phyloP scores from a whole-genome alignment of 2,888 invertebrate genomes.

The Alentia gelatinosa region DNA sequence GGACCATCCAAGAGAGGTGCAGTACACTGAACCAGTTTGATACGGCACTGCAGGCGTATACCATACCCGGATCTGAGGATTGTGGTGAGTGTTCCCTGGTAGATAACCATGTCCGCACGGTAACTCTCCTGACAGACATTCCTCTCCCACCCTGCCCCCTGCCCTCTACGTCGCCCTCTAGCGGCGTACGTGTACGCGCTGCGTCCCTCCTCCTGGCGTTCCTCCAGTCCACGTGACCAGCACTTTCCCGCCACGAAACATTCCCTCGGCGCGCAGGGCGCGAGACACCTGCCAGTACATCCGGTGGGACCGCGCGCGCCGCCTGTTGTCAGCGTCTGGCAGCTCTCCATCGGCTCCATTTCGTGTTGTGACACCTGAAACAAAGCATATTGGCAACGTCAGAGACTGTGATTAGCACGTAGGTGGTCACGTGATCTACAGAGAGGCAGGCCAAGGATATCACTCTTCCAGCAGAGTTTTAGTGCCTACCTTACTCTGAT shows the following conservation, averaged over 20 bases:
- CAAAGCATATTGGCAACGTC: neutral
- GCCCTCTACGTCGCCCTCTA: neutral
- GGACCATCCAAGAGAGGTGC: too few relatives aligned
- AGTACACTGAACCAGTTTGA: too few relatives aligned
- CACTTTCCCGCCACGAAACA: neutral
- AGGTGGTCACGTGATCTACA: neutral
- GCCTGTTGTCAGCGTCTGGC: neutral
- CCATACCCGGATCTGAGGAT: too few relatives aligned
- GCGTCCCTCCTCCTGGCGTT: neutral
- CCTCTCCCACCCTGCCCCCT: neutral
- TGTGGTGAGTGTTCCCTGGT: too few relatives aligned
- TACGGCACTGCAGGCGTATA: too few relatives aligned
- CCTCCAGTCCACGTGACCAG: constrained; percentile 4
- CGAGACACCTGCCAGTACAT: neutral
- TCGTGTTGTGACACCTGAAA: constrained; percentile 7
- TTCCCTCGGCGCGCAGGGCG: neutral
- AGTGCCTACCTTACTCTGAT: too few relatives aligned
- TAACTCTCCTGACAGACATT: neutral
- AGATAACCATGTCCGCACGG: neutral
- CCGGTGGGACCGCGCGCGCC: neutral
- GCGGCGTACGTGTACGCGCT: neutral
- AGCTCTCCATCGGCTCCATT: neutral
- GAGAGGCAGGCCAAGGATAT: neutral
- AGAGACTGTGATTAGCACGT: neutral
- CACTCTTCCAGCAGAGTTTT: too few relatives aligned